Percentiles rank a stretch among this genome's conserved stretches.
phyloP scores from a whole-genome alignment of 1,140 invertebrate species.

The Gryon sp. region DNA sequence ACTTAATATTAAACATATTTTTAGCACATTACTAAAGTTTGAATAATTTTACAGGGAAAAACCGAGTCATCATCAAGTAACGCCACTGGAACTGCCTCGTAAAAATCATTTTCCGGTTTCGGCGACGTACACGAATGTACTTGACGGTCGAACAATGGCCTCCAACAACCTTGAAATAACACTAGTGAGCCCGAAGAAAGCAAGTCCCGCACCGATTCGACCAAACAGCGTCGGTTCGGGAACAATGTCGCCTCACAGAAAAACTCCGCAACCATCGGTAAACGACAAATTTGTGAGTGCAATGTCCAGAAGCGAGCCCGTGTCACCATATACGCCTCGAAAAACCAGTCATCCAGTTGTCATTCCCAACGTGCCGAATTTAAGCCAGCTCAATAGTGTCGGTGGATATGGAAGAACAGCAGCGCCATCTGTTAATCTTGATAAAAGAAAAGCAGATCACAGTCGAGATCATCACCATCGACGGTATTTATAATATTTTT shows the following conservation, averaged over 20 bases:
- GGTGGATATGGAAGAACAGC: slow-evolving; percentile 54
- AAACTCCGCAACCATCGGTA: slow-evolving; percentile 33
- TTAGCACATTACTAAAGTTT: neutral
- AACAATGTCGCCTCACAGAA: slow-evolving; percentile 55
- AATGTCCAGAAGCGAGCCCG: slow-evolving; percentile 66
- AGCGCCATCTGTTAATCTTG: slow-evolving; percentile 62
- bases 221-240: slow-evolving; percentile 47
- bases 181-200: slow-evolving; percentile 73
- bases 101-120: slow-evolving; percentile 57
- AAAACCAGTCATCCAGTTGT: slow-evolving; percentile 70
- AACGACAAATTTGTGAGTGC: slow-evolving; percentile 69
- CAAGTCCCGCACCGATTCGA: slow-evolving; percentile 64
- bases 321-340: slow-evolving; percentile 75
- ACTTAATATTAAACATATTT: too few relatives aligned
- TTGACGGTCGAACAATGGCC: slow-evolving; percentile 75
- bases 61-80: slow-evolving; percentile 2
- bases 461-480: slow-evolving; percentile 62
- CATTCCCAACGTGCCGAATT: slow-evolving; percentile 76
- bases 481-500: neutral
- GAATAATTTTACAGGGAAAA: slow-evolving; percentile 40
- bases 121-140: slow-evolving; percentile 67
- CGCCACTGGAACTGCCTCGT: slow-evolving; percentile 30
- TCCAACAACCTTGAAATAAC: slow-evolving; percentile 78
- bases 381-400: slow-evolving; percentile 73
- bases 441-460: slow-evolving; percentile 72